Evolutionary conservation across 2,113 vertebrate genomes (phyloP).

Genomic region (Rostratula benghalensis): DNA sequence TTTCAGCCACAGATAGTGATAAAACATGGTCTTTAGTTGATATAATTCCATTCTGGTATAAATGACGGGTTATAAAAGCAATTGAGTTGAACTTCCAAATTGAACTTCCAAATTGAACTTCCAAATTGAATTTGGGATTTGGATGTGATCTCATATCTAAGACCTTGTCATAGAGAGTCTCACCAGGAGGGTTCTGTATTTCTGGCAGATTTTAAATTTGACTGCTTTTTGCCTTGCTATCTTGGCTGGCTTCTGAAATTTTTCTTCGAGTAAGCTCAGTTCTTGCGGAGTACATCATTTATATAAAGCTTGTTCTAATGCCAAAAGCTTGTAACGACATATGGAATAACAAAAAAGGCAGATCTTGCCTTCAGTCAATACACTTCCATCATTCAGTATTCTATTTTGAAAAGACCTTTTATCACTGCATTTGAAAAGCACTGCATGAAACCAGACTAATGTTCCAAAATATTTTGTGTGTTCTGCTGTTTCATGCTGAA

Average conservation of each 20-base stretch:
- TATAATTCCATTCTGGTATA: not conserved
- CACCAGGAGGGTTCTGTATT: not conserved
- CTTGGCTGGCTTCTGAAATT: not conserved
- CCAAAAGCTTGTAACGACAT: not conserved
- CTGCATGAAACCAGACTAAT: not conserved
- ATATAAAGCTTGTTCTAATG: not conserved
- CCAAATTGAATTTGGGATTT: not conserved
- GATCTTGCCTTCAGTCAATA: not conserved
- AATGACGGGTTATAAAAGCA: not conserved
- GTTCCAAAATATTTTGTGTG: not conserved
- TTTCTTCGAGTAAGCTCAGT: not conserved
- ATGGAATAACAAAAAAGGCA: not conserved
- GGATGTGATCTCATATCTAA: not conserved
- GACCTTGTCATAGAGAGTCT: not conserved
- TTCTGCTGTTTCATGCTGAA: not conserved
- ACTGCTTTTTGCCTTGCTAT: not conserved
- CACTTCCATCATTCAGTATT: not conserved
- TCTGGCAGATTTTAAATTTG: conserved; percentile 14
- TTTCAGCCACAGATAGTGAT: not conserved
- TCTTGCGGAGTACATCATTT: not conserved
- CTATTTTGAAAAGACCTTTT: not conserved
- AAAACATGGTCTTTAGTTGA: not conserved
- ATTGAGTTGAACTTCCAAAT: not conserved
- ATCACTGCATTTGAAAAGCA: not conserved
- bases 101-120: not conserved